A percentile compares a stretch with the other conserved stretches of the same genome.
phyloP scores from a whole-genome alignment of 2,797 vertebrate species.

The Synaphobranchus kaupii region DNA sequence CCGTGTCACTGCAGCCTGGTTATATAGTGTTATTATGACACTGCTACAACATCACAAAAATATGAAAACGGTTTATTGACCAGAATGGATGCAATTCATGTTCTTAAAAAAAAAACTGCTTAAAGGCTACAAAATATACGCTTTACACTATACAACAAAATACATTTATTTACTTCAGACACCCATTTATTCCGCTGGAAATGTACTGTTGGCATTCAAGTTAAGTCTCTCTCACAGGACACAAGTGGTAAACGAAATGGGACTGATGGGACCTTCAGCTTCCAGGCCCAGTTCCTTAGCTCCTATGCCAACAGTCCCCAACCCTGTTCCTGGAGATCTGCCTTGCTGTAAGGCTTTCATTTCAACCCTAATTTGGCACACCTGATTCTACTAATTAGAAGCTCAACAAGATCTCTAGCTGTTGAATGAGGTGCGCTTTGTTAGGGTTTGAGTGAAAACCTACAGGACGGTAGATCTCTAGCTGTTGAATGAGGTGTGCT shows the following conservation, averaged over 20 bases:
- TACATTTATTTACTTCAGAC: neutral
- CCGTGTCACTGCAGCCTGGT: neutral
- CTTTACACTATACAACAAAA: neutral
- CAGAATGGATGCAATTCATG: neutral
- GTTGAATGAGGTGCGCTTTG: too few relatives aligned
- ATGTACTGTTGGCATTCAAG: neutral
- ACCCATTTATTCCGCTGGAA: neutral
- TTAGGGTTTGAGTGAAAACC: too few relatives aligned
- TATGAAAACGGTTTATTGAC: too few relatives aligned
- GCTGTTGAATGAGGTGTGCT: too few relatives aligned
- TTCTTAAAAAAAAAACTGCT: neutral
- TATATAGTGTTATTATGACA: neutral
- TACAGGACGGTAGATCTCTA: too few relatives aligned
- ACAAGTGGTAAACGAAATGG: neutral
- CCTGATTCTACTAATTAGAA: too few relatives aligned
- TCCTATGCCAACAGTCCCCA: neutral
- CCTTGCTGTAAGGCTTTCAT: too few relatives aligned
- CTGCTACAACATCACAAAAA: neutral
- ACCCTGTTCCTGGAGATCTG: too few relatives aligned
- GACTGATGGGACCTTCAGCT: neutral
- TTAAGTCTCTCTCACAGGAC: neutral
- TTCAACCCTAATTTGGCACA: too few relatives aligned
- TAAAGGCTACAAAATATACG: neutral
- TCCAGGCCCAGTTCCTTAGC: neutral
- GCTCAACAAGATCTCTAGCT: too few relatives aligned